Percentiles rank a stretch among this genome's conserved stretches.
Conservation (phyloP, 2,797 vertebrate genomes). For the Tarsius wallacei region DNA sequence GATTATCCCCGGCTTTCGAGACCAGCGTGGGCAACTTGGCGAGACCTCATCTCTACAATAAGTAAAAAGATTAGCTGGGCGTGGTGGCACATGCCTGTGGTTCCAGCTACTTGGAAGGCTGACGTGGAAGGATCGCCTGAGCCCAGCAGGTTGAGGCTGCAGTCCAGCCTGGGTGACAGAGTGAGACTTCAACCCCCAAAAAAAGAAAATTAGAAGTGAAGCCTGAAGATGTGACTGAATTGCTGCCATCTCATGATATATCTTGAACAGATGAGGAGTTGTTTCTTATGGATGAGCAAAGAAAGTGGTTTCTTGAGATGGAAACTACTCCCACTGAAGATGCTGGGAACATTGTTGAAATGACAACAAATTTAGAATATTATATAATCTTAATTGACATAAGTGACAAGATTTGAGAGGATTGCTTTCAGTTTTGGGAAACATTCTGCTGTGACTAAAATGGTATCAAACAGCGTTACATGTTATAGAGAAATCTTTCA, state of each 20-base stretch:
- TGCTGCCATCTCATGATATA: background rate
- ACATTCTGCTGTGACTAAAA: background rate
- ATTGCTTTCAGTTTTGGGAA: background rate
- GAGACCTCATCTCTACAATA: background rate
- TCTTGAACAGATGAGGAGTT: background rate
- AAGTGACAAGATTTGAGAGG: background rate
- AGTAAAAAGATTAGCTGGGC: background rate
- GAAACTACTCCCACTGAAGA: background rate
- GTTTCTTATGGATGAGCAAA: background rate
- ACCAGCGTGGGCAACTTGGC: background rate
- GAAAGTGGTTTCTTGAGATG: background rate
- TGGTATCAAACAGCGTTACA: background rate
- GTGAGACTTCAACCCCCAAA: background rate
- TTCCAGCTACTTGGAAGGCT: background rate
- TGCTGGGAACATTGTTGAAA: background rate
- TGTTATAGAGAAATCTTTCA: background rate
- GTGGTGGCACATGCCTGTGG: background rate
- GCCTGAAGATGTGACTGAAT: background rate
- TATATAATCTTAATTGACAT: background rate
- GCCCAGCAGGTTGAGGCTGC: background rate
- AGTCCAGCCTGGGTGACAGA: background rate
- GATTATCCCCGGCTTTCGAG: background rate
- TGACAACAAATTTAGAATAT: background rate
- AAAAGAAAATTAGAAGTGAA: background rate
- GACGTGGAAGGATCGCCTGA: background rate